phyloP scores from a whole-genome alignment of 1,140 invertebrate genomes.

The Aleiodes sp. region DNA sequence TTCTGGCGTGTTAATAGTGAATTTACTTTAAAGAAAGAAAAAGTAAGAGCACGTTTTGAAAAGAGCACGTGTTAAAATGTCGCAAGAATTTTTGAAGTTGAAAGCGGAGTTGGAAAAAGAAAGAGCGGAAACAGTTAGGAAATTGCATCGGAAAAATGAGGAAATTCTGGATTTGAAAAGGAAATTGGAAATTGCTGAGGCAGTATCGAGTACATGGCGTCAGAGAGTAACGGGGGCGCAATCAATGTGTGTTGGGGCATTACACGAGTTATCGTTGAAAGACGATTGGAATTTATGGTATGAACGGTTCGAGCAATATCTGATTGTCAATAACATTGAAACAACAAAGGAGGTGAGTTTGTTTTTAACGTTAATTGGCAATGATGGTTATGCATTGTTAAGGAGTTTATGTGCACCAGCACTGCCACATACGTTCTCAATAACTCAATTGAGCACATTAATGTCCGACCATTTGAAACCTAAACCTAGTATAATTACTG shows the following conservation, averaged over 20 bases:
- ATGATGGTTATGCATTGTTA: constrained; percentile 40
- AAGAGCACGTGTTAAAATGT: too few species aligned
- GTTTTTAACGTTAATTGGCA: constrained; percentile 42
- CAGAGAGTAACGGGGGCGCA: too few species aligned
- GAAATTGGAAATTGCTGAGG: too few species aligned
- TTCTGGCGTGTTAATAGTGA: too few species aligned
- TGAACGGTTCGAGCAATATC: constrained; percentile 41
- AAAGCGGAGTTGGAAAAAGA: too few species aligned
- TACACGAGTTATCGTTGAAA: background rate
- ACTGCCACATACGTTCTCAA: constrained; percentile 37
- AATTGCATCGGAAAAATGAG: too few species aligned
- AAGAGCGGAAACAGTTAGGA: too few species aligned
- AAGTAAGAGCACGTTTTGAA: too few species aligned
- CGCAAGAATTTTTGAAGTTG: too few species aligned
- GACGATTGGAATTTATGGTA: constrained; percentile 15
- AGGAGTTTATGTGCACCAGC: constrained; percentile 40
- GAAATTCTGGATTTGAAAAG: too few species aligned
- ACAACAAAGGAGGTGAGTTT: constrained; percentile 35
- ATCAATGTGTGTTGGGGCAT: background rate
- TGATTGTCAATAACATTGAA: constrained; percentile 38
- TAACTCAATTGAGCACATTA: constrained; percentile 33
- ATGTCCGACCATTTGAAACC: constrained; percentile 45
- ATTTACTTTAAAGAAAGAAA: too few species aligned
- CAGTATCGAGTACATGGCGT: too few species aligned
- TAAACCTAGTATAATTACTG: constrained; percentile 42